Evolutionary conservation across 2,797 vertebrate species (phyloP), one percentile per base, ranked within the genome.

Genomic region (Xenopus petersii): DNA sequence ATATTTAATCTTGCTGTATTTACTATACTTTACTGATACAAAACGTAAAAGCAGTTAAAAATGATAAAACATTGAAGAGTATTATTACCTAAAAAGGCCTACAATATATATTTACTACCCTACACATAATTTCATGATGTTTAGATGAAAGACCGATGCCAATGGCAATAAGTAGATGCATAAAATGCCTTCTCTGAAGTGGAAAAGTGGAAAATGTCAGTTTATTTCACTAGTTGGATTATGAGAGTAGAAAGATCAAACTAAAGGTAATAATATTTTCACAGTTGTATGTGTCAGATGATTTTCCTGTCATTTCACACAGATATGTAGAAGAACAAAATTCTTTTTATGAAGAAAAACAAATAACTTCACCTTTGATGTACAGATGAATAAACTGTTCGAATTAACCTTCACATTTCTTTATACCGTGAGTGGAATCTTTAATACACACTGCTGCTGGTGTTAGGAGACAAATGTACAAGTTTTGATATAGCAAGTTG

Each of bases 121-220:
- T 42, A 3, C 3, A 6, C 2, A 42, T 30, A 42, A 83, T 85
- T 81, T 17, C 59, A 42, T 81, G 67, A 83, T 76, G 75, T 79
- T 65, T 58, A 72, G 84, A 75, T 13, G 11, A 51, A 83, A 86
- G 77, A 71, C 77, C 86, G 65, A 84, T 73, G 76, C 21, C 81
- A 84, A 24, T 10, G 49, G 66, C 70, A 64, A 81, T 74, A 64
- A 83, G 80, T 65, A 83, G 83, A 83, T 74, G 79, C 81, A 82
- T 48, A 51, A 55, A 83, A 82, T 69, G 58, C 62, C 84, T 82
- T 79, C 82, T 86, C 85, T 65, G 73, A 80, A 69, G 58, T 74
- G 62, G 77, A 80, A 56, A 86, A 82, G 26, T 85, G 63, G 71
- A 62, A 86, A 85, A 86, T 84, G 65, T 75, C 76, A 82, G n/a